Evolutionary conservation across 2,888 invertebrate genomes (phyloP).

Genomic region (Stratiomys singularior): DNA sequence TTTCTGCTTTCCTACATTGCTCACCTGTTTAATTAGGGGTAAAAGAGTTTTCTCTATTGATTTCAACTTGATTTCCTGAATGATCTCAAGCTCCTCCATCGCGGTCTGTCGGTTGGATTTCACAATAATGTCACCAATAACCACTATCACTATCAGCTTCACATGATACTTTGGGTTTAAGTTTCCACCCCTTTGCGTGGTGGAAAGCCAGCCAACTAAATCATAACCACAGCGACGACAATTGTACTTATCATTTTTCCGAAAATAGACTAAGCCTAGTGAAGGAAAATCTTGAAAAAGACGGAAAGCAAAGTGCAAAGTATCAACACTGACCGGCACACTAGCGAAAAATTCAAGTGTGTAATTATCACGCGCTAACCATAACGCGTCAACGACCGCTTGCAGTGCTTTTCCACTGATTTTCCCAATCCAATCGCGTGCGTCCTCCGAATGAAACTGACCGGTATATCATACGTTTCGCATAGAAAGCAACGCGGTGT

Average conservation of each 20-base stretch:
- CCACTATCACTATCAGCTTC: not conserved
- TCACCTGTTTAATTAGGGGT: slow-evolving; percentile 94
- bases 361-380: slow-evolving; percentile 18
- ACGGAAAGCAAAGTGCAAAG: not conserved
- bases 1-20: slow-evolving; percentile 53
- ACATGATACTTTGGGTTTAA: not conserved
- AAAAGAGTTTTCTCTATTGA: slow-evolving; percentile 94
- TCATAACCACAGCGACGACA: not conserved
- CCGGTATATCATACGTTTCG: not conserved
- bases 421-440: not conserved
- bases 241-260: slow-evolving; percentile 24
- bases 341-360: not conserved
- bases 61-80: slow-evolving; percentile 79
- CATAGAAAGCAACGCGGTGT: not conserved
- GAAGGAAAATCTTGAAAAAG: not conserved
- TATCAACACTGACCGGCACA: not conserved
- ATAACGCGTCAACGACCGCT: slow-evolving; percentile 22
- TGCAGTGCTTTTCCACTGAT: slow-evolving; percentile 7
- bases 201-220: not conserved
- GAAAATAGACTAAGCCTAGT: slow-evolving; percentile 1
- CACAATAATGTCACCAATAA: not conserved
- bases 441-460: slow-evolving; percentile 13
- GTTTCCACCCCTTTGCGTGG: not conserved
- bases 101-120: too few species aligned
- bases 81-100: slow-evolving; percentile 67